Evolutionary conservation across 2,888 invertebrate genomes (phyloP).

Genomic region (Drosophila nigritarsus): DNA sequence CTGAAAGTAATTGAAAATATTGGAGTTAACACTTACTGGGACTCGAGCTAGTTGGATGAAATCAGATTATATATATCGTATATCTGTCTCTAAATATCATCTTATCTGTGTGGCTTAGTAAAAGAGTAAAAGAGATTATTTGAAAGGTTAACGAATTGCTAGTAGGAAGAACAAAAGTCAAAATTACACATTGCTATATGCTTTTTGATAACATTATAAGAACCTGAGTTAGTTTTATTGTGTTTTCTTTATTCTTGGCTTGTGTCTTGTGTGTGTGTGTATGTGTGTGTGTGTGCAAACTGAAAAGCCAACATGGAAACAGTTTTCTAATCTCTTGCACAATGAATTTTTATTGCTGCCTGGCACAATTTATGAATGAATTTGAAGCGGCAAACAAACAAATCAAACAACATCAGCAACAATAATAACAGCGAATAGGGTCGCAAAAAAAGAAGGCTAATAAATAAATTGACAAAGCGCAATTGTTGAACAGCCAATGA

Average conservation of each 20-base stretch:
- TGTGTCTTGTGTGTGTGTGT: not conserved
- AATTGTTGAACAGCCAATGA: not conserved
- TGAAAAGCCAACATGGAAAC: conserved; percentile 31
- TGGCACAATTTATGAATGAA: conserved; percentile 71
- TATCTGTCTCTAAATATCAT: not conserved
- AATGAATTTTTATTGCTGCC: conserved; percentile 51
- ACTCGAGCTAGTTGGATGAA: not conserved
- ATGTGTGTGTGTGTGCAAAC: conserved; percentile 7
- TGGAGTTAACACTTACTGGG: not conserved
- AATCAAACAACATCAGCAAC: conserved; percentile 17
- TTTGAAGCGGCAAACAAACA: conserved; percentile 42
- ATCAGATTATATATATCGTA: not conserved
- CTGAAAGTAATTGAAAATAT: not conserved
- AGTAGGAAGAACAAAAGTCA: not conserved
- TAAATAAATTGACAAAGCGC: conserved; percentile 16
- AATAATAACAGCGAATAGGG: not conserved
- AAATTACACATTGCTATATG: not conserved
- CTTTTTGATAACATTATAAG: not conserved
- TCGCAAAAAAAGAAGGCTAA: not conserved
- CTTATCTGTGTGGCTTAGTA: not conserved
- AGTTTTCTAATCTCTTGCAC: conserved; percentile 61
- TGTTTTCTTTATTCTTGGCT: conserved; percentile 5
- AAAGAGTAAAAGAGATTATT: not conserved
- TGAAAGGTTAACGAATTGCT: not conserved
- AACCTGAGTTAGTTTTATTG: conserved; percentile 5